These are phyloP conservation scores for Propsilocerus akamusi DNA, from an alignment of 1,140 invertebrate species.

Conservation along the genomic window DNA sequence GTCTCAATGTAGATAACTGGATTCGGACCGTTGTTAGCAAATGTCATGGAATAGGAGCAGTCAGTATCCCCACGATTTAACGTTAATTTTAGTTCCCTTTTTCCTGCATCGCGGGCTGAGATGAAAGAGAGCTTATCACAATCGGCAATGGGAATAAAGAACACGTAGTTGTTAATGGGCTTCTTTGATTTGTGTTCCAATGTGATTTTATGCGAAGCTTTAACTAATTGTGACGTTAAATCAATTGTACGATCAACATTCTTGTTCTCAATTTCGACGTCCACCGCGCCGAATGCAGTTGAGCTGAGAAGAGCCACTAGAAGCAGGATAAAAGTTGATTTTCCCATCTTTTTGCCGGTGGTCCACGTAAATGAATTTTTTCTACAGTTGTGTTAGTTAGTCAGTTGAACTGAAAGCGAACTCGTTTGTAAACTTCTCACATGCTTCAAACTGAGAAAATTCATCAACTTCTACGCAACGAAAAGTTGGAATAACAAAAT, in stretches of 20 bases:
- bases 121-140: slow-evolving; percentile 53
- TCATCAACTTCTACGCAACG: no score
- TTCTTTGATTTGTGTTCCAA: slow-evolving; percentile 64
- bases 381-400: no score
- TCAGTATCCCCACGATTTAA: slow-evolving; percentile 32
- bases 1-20: slow-evolving; percentile 48
- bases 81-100: slow-evolving; percentile 37
- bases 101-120: slow-evolving; percentile 41
- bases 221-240: slow-evolving; percentile 72
- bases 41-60: slow-evolving; percentile 10
- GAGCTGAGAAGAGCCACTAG: neutral
- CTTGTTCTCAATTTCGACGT: slow-evolving; percentile 43
- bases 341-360: neutral
- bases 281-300: slow-evolving; percentile 1
- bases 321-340: neutral
- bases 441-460: no score
- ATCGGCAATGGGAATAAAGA: slow-evolving; percentile 43
- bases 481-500: no score
- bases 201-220: slow-evolving; percentile 57
- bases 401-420: no score
- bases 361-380: no score
- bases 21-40: slow-evolving; percentile 34
- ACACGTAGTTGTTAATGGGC: slow-evolving; percentile 44
- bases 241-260: slow-evolving; percentile 77
- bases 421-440: no score